These are phyloP conservation scores for Andricus grossulariae DNA, from an alignment of 1,140 invertebrate genomes.

Conservation along the genomic window DNA sequence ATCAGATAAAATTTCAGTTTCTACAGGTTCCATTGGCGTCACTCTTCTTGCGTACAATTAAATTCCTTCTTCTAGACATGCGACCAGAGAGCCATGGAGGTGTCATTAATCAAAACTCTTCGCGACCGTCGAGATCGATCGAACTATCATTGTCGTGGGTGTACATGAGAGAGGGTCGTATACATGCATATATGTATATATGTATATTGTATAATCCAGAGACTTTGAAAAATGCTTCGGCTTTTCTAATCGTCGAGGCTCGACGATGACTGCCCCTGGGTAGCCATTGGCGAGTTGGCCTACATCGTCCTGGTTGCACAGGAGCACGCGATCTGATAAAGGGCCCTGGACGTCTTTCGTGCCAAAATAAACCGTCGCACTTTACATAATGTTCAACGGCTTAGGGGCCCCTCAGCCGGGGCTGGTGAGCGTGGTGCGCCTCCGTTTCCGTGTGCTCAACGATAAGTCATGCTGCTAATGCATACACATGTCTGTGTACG, in stretches of 20 bases:
- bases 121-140: slow-evolving; percentile 49
- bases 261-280: slow-evolving; percentile 52
- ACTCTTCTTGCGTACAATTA: neutral
- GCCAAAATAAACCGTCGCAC: slow-evolving; percentile 73
- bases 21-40: slow-evolving; percentile 2
- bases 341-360: slow-evolving; percentile 64
- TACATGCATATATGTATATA: slow-evolving; percentile 46
- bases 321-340: slow-evolving; percentile 72
- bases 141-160: slow-evolving; percentile 46
- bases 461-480: slow-evolving; percentile 23
- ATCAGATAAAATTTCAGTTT: slow-evolving; percentile 6
- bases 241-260: slow-evolving; percentile 56
- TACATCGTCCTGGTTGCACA: slow-evolving; percentile 65
- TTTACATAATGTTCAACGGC: slow-evolving; percentile 69
- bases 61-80: neutral
- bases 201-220: slow-evolving; percentile 39
- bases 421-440: slow-evolving; percentile 41
- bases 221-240: slow-evolving; percentile 54
- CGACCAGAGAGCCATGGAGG: neutral
- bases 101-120: slow-evolving; percentile 53
- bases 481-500: neutral
- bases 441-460: slow-evolving; percentile 37
- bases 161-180: slow-evolving; percentile 42
- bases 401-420: slow-evolving; percentile 40
- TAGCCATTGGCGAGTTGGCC: slow-evolving; percentile 61